Percentiles rank a stretch among this genome's conserved stretches.
Evolutionary conservation across 2,113 vertebrate genomes (phyloP).

Genomic region (Chauna torquata): DNA sequence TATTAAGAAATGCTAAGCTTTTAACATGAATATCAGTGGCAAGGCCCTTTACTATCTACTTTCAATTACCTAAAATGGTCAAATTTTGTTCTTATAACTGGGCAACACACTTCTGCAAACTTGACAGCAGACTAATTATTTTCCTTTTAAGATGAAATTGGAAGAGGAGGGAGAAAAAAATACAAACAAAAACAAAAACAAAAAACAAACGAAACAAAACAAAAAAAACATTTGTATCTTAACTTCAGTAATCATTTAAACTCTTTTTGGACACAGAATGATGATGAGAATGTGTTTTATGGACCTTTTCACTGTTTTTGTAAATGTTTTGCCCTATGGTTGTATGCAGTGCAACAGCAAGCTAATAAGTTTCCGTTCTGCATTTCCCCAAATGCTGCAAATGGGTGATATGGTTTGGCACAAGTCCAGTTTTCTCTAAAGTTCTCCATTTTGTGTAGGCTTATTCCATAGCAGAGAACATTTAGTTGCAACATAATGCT

Average conservation of each 20-base stretch:
- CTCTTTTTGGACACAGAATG: not conserved
- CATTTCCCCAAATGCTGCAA: slow-evolving; percentile 61
- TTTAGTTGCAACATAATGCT: slow-evolving; percentile 63
- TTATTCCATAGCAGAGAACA: slow-evolving; percentile 69
- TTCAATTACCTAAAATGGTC: not conserved
- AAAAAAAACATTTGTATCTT: not conserved
- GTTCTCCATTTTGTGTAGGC: slow-evolving; percentile 69
- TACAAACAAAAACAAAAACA: no score
- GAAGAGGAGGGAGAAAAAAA: not conserved
- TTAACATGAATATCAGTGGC: slow-evolving; percentile 26
- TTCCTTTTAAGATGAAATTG: not conserved
- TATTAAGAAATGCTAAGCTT: slow-evolving; percentile 51
- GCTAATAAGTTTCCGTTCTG: slow-evolving; percentile 46
- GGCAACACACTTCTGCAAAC: not conserved
- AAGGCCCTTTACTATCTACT: slow-evolving; percentile 37
- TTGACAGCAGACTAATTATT: not conserved
- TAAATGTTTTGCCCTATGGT: slow-evolving; percentile 1
- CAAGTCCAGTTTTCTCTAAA: slow-evolving; percentile 26
- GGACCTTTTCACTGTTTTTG: slow-evolving; percentile 52
- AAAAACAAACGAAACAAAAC: no score
- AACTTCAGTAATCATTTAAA: not conserved
- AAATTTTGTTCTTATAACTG: not conserved
- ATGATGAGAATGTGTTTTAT: not conserved
- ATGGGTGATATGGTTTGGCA: slow-evolving; percentile 68
- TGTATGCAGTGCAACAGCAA: not conserved